A percentile compares a stretch with the other conserved stretches of the same genome.
phyloP scores from a whole-genome alignment of 2,113 vertebrate genomes.

The Phyllostomus hastatus region DNA sequence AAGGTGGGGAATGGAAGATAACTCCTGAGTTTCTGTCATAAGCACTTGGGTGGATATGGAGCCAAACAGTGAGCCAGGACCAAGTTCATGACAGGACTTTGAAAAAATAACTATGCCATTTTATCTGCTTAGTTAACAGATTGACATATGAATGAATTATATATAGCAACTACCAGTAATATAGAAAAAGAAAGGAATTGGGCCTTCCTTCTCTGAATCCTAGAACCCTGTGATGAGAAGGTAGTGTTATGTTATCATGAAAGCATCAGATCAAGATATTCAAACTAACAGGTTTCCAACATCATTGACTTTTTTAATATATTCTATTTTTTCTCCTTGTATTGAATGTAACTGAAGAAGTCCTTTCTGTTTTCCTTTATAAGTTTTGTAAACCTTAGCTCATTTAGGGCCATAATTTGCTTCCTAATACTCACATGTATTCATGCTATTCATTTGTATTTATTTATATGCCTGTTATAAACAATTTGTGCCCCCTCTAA shows the following conservation, averaged over 20 bases:
- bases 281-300: neutral
- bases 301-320: neutral
- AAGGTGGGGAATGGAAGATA: neutral
- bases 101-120: neutral
- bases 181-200: neutral
- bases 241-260: neutral
- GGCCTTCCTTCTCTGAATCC: neutral
- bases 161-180: neutral
- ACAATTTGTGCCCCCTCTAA: neutral
- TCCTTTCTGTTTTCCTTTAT: neutral
- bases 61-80: neutral
- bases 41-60: neutral
- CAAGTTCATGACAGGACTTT: neutral
- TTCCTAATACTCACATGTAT: neutral
- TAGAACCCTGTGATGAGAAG: neutral
- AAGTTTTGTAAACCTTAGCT: neutral
- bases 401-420: neutral
- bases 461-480: neutral
- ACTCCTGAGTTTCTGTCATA: neutral
- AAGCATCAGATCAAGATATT: neutral
- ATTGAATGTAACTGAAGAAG: neutral
- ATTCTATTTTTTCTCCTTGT: neutral
- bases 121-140: neutral
- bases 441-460: neutral
- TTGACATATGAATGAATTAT: neutral